Base-by-base conservation (phyloP, 2,888 invertebrate genomes). In the Drosophila parthenogenetica region DNA sequence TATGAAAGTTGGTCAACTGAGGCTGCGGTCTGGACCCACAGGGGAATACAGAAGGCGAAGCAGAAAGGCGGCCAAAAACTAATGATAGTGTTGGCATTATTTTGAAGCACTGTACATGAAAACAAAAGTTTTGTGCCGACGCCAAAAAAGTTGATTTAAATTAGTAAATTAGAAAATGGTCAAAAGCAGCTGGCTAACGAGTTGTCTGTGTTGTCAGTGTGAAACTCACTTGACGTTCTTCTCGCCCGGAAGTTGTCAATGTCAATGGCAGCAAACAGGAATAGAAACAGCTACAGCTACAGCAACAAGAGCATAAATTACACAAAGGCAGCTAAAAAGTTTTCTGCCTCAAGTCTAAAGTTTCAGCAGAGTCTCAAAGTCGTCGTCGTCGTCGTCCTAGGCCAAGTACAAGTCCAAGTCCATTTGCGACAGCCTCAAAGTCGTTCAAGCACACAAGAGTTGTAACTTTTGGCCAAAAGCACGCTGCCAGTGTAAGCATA, bases 151-250 rank as follows among this genome's bases (percentile, higher is more conserved):
- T 87, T 87, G 78, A 69, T 87, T 82, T 75, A 82, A 85, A 87
- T 84, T 79, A 85, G 86, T 80, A 79, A 85, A 85, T 86, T 87
- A 75, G 88, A 82, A 75, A 77, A 46, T 73, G 73, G 68, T 75
- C 50, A 69, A 72, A 58, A 79, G 75, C 69, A 63, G 73, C 48
- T 32, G 29, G 3, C 7, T 22, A 14, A 32, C 11, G 14, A 14
- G 32, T 22, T 13, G 42, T 55, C 59, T 35, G 35, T 13, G 35
- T 35, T 35, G 57, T 17, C 60, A 60, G 51, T 58, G 53, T 67
- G 55, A 66, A 68, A 54, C 39, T 49, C 62, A 77, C 60, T 70
- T 77, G 70, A 67, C 67, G 71, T 72, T 69, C 58, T 48, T 42
- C 32, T 50, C 80, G 83, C 32, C 53, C 80, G 83, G 73, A 82